Evolutionary conservation across 1,140 invertebrate species (phyloP).

Genomic region (Neuroterus valhalla): DNA sequence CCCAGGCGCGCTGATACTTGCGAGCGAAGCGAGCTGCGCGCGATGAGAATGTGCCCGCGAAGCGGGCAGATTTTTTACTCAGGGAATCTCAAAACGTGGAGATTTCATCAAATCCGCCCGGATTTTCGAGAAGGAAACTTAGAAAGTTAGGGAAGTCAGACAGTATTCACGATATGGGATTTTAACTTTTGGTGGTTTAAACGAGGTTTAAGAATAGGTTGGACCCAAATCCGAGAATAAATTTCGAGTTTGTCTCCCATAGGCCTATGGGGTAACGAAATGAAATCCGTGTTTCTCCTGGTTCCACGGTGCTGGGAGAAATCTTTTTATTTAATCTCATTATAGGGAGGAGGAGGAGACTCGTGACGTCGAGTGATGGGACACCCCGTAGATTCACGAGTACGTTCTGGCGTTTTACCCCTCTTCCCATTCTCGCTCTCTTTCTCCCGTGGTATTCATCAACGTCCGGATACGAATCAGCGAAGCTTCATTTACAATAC

Average conservation of each 20-base stretch:
- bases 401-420: slow-evolving; percentile 12
- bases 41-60: no score
- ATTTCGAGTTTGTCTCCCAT: slow-evolving; percentile 5
- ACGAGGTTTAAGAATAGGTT: not conserved
- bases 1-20: no score
- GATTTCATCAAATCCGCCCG: no score
- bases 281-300: not conserved
- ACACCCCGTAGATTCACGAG: slow-evolving; percentile 29
- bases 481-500: slow-evolving; percentile 75
- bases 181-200: not conserved
- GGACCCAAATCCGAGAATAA: slow-evolving; percentile 13
- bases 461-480: slow-evolving; percentile 75
- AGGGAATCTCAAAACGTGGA: no score
- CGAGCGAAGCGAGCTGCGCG: no score
- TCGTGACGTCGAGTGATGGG: slow-evolving; percentile 29
- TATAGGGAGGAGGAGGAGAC: not conserved
- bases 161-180: no score
- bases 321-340: slow-evolving; percentile 30
- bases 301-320: slow-evolving; percentile 27
- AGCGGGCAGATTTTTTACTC: no score
- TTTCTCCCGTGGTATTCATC: slow-evolving; percentile 70
- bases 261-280: not conserved
- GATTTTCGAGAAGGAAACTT: no score
- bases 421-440: slow-evolving; percentile 30
- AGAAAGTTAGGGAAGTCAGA: no score